Base-by-base conservation (phyloP, 2,113 vertebrate genomes). In the Siniperca chuatsi region DNA sequence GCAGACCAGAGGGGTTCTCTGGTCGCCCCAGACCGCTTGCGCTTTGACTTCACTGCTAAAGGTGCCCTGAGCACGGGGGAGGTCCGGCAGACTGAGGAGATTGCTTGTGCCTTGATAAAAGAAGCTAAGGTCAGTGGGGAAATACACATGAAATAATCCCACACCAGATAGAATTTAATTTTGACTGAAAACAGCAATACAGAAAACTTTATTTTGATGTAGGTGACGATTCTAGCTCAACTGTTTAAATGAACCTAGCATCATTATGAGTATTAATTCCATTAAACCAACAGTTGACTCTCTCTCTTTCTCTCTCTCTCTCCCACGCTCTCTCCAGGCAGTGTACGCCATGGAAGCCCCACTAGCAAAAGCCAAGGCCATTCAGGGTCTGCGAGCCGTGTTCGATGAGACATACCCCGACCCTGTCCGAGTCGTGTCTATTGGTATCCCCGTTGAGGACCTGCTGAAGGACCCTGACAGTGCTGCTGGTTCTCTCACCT, bases 341-440 rank as follows among this genome's bases (percentile, higher is more conserved):
- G 97, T 99, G 6, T 99, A 98, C 0, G 96, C 97, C 79, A 95
- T 96, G 94, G 97, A 99, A 0, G 96, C 97, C 18, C 92, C 97
- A 1, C 96, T 99, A 0, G 98, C 97, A 4, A 95, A 94, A 64
- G 98, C 98, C 35, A 99, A 99, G 94, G 97, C 98, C 44, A 98
- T 99, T 90, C 98, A 99, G 89, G 98, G 98, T 7, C 94, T 99
- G 90, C 95, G 98, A 2, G 98, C 98, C 0, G 98, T 99, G 77
- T 99, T 99, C 75, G 98, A 99, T 0, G 98, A 99, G 94, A 99
- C 98, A 0, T 99, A 99, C 84, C 98, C 98, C 0, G 98, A 99
- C 90, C 98, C 98, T 0, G 98, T 99, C 37, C 95, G 98, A 1
- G 98, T 99, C 0, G 98, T 99, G 71, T 99, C 98, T 0, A 96